Conservation (phyloP, 2,888 invertebrate genomes). For the Lacanobia oleracea region DNA sequence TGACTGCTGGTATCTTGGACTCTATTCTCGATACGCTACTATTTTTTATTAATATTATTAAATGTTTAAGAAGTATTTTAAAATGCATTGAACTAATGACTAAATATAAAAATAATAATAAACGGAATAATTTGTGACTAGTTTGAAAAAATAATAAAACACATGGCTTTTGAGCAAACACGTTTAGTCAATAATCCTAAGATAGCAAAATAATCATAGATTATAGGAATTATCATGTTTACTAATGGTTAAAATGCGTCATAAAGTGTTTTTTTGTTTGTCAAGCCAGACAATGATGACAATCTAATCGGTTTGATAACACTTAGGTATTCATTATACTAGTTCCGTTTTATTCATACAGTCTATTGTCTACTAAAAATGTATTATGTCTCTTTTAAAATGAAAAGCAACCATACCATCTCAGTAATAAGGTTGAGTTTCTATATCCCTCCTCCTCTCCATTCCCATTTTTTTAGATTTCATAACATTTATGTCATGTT, state of each 20-base stretch:
- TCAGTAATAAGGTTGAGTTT: not conserved
- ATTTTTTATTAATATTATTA: no score
- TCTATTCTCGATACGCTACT: no score
- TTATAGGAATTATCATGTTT: conserved; percentile 39
- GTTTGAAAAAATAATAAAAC: not conserved
- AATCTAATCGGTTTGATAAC: conserved; percentile 38
- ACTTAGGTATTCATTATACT: not conserved
- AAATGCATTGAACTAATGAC: no score
- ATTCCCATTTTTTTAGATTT: not conserved
- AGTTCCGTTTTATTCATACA: not conserved
- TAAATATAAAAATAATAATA: no score
- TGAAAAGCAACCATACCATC: not conserved
- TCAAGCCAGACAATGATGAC: not conserved
- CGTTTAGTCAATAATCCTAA: conserved; percentile 3
- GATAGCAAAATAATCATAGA: conserved; percentile 24
- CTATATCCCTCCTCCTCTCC: no score
- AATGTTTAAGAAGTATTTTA: no score
- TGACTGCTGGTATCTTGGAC: no score
- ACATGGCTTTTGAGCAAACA: conserved; percentile 4
- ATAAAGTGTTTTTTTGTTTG: conserved; percentile 44
- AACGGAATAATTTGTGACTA: not conserved
- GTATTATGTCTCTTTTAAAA: not conserved
- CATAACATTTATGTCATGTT: not conserved
- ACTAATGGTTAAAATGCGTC: conserved; percentile 19
- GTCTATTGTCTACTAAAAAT: no score